Evolutionary conservation across 2,113 vertebrate species (phyloP).

Genomic region (Malaclemys terrapin): DNA sequence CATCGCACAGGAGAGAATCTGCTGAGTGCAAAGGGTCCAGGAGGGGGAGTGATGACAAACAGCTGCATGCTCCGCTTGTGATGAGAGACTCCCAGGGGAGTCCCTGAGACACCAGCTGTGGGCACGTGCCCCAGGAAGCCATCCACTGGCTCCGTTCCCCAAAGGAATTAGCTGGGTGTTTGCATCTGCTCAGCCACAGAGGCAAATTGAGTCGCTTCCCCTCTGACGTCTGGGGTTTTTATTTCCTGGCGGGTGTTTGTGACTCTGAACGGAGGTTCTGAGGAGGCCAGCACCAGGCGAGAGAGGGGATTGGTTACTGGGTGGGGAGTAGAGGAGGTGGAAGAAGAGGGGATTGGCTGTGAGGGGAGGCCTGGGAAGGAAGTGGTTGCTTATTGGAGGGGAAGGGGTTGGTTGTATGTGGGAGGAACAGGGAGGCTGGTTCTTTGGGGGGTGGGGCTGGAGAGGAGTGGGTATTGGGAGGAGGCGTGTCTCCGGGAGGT

Average conservation of each 20-base stretch:
- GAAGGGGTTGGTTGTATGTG: neutral
- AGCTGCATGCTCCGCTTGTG: neutral
- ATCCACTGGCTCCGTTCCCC: neutral
- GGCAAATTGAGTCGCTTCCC: neutral
- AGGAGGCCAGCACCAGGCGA: neutral
- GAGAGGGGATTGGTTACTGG: neutral
- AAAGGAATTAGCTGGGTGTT: neutral
- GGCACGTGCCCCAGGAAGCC: neutral
- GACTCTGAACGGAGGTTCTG: neutral
- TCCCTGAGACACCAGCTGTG: neutral
- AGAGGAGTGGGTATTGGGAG: neutral
- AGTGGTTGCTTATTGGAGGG: neutral
- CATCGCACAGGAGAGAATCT: neutral
- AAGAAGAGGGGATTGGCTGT: neutral
- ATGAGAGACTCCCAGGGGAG: accelerated
- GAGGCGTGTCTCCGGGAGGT: neutral
- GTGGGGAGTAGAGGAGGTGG: neutral
- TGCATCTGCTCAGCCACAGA: neutral
- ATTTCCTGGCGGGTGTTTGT: neutral
- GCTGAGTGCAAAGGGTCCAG: accelerated
- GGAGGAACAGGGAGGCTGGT: neutral
- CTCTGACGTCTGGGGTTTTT: neutral
- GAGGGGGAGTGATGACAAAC: neutral
- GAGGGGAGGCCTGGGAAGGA: neutral
- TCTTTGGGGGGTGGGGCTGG: neutral